phyloP scores from a whole-genome alignment of 2,888 invertebrate species.

The Spodoptera picta region DNA sequence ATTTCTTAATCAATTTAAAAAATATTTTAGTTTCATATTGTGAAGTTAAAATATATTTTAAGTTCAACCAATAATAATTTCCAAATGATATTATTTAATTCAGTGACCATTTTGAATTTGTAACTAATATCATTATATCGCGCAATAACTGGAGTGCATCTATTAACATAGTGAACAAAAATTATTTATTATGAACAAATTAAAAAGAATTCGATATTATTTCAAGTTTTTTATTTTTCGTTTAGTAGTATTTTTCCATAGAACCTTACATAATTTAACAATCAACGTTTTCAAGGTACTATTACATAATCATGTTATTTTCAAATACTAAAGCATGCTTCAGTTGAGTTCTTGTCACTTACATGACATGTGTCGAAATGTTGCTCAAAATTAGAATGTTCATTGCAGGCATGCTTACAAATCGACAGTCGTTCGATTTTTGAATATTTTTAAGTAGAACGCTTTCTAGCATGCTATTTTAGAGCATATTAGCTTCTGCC shows the following conservation, averaged over 20 bases:
- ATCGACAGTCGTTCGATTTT: too few species aligned
- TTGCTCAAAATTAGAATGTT: too few species aligned
- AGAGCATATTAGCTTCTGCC: too few species aligned
- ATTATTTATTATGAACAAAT: conserved; percentile 52
- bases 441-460: too few species aligned
- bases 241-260: background rate
- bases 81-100: conserved; percentile 51
- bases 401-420: too few species aligned
- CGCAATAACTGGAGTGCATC: conserved; percentile 50
- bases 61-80: conserved; percentile 12
- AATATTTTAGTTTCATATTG: conserved; percentile 22
- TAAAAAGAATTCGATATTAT: conserved; percentile 36
- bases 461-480: too few species aligned
- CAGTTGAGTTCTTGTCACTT: too few species aligned
- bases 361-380: too few species aligned
- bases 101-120: conserved; percentile 36
- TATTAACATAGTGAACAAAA: conserved; percentile 45
- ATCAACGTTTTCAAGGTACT: too few species aligned
- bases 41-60: conserved; percentile 34
- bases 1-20: conserved; percentile 22
- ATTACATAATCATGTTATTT: too few species aligned
- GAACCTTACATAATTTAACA: too few species aligned
- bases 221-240: conserved; percentile 13
- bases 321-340: too few species aligned
- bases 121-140: conserved; percentile 42